Conservation (phyloP, 1,140 invertebrate species). For the Mercenaria mercenaria region DNA sequence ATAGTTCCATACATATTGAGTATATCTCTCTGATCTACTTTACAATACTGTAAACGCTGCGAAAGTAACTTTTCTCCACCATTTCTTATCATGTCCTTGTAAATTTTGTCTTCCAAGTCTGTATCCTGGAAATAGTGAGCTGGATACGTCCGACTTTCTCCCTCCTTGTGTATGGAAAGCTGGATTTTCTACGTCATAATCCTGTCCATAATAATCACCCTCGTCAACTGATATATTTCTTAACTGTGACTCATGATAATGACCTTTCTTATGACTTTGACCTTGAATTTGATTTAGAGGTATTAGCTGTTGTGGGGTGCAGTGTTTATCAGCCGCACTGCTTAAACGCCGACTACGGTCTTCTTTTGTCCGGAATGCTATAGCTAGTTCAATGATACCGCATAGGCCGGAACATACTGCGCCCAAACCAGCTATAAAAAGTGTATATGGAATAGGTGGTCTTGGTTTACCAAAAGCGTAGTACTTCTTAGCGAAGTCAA, state of each 20-base stretch:
- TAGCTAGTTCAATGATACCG: conserved; percentile 12
- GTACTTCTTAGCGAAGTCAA: conserved; percentile 28
- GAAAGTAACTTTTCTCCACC: conserved; percentile 65
- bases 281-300: conserved; percentile 16
- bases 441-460: conserved; percentile 41
- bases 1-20: no score
- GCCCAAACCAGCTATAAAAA: conserved; percentile 29
- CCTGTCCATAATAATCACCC: conserved; percentile 38
- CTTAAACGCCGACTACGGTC: not conserved
- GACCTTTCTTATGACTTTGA: not conserved
- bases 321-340: not conserved
- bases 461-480: not conserved
- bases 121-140: conserved; percentile 52
- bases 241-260: not conserved
- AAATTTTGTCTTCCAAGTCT: conserved; percentile 51
- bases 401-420: conserved; percentile 15
- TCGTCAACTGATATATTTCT: not conserved
- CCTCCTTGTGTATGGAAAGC: conserved; percentile 30
- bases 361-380: conserved; percentile 29
- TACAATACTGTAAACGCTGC: conserved; percentile 17
- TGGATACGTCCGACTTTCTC: conserved; percentile 10
- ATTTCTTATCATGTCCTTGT: conserved; percentile 57
- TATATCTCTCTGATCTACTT: no score
- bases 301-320: conserved; percentile 19
- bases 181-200: conserved; percentile 49